These are phyloP conservation scores for Carpatolechia fugitivella DNA, from an alignment of 2,888 invertebrate species.

Conservation along the genomic window DNA sequence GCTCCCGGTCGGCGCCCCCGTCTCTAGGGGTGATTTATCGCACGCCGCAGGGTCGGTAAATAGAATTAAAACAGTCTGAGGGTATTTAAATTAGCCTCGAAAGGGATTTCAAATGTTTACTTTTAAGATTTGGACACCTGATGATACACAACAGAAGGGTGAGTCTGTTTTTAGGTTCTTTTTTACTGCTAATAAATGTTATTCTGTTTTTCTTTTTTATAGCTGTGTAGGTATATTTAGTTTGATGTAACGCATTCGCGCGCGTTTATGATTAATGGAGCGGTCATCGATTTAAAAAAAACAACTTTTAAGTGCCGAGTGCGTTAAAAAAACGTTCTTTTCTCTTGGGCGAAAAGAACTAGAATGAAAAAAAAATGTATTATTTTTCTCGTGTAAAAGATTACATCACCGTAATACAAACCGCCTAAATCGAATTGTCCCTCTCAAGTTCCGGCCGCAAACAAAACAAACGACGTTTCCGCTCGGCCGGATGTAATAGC, in stretches of 20 bases:
- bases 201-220: no score
- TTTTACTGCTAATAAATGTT: no score
- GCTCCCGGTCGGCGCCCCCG: not conserved
- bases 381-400: no score
- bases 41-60: conserved; percentile 29
- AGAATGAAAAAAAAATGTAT: no score
- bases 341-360: no score
- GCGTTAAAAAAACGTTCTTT: no score
- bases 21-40: conserved; percentile 37
- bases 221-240: no score
- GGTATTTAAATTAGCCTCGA: conserved; percentile 35
- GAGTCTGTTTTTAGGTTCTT: not conserved
- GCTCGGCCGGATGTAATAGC: conserved; percentile 18
- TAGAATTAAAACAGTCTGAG: conserved; percentile 31
- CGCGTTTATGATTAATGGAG: no score
- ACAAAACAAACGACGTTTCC: conserved; percentile 11
- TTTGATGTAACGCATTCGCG: no score
- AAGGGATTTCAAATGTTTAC: conserved; percentile 3
- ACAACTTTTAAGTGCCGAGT: no score
- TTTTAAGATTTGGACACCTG: not conserved
- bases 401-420: not conserved
- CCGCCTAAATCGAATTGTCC: not conserved
- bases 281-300: no score
- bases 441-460: not conserved
- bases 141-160: not conserved